Evolutionary conservation across 2,113 vertebrate genomes (phyloP).

Genomic region (Callopanchax toddi): DNA sequence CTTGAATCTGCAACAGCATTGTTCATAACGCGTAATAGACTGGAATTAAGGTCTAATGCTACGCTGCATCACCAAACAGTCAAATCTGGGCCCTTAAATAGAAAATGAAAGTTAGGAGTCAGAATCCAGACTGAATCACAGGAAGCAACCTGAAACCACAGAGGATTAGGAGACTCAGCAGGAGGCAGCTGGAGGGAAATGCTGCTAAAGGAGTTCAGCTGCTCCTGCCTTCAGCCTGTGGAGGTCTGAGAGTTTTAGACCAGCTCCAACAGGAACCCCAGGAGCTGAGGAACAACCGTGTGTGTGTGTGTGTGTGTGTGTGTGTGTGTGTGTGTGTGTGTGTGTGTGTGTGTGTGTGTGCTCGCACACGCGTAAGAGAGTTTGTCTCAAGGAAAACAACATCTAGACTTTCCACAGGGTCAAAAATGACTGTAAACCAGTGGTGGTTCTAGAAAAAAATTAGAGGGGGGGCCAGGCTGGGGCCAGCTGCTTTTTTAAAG

Average conservation of each 20-base stretch:
- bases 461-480: no score
- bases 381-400: no score
- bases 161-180: conserved; percentile 32
- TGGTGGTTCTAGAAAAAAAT: no score
- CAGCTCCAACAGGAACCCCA: conserved; percentile 39
- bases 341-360: no score
- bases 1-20: neutral
- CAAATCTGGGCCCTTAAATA: neutral
- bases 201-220: conserved; percentile 1
- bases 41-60: neutral
- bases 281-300: neutral
- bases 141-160: conserved; percentile 17
- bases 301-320: no score
- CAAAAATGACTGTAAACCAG: no score
- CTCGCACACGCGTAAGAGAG: no score
- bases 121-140: conserved; percentile 7
- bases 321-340: no score
- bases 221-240: no score
- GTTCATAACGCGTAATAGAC: neutral
- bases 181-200: conserved; percentile 14
- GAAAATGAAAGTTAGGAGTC: neutral
- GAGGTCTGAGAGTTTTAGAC: no score
- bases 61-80: neutral
- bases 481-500: no score
- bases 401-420: no score